These are phyloP conservation scores for Heterotis niloticus DNA, from an alignment of 2,113 vertebrate genomes.

Conservation along the genomic window DNA sequence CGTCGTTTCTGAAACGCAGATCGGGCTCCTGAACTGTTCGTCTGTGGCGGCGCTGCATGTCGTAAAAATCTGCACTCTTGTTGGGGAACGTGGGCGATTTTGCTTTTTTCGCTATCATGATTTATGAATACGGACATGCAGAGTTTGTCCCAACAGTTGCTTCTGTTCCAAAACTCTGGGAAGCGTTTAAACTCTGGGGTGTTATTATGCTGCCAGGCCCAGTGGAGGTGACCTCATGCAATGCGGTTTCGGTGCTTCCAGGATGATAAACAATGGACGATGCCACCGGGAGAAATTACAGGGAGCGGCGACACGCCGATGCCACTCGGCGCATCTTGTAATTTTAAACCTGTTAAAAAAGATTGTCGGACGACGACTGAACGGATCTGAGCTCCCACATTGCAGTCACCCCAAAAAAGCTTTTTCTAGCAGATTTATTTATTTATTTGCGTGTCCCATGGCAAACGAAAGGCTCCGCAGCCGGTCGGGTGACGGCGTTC, in stretches of 20 bases:
- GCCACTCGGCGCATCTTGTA: conserved; percentile 7
- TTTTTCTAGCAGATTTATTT: background rate
- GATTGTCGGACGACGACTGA: background rate
- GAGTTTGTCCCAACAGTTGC: conserved; percentile 15
- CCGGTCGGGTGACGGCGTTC: too few species aligned
- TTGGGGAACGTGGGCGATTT: background rate
- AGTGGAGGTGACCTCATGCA: conserved; percentile 47
- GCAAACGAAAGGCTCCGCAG: background rate
- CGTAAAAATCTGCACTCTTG: conserved; percentile 23
- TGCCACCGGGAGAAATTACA: conserved; percentile 49
- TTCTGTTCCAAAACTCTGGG: conserved; percentile 6
- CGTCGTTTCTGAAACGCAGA: conserved; percentile 21
- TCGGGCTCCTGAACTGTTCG: background rate
- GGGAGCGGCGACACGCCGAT: conserved; percentile 21
- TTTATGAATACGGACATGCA: background rate
- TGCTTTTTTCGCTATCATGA: background rate
- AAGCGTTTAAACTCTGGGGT: background rate
- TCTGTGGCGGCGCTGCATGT: too few species aligned
- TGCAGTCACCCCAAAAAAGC: background rate
- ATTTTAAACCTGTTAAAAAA: conserved; percentile 24
- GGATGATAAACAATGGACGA: conserved; percentile 29
- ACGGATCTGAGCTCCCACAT: background rate
- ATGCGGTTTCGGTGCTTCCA: conserved; percentile 48
- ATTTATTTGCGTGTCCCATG: background rate
- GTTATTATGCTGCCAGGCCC: conserved; percentile 31